These are phyloP conservation scores for Kryptolebias ocellatus DNA, from an alignment of 2,797 vertebrate genomes.

Conservation along the genomic window DNA sequence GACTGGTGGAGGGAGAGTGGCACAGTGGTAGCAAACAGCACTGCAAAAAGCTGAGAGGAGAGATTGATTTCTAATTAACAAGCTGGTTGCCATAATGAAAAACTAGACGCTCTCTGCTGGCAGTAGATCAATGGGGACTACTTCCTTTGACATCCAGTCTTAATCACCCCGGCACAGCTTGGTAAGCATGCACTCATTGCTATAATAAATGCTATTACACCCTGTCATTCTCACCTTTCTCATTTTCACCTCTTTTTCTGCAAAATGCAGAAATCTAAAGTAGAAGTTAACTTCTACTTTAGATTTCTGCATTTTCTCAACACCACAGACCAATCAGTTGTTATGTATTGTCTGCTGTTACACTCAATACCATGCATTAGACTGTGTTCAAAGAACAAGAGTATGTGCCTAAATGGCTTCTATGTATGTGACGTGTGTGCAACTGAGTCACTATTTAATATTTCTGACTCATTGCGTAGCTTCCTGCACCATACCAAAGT, in stretches of 20 bases:
- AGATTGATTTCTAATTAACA: slow-evolving; percentile 80
- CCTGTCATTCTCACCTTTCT: slow-evolving; percentile 24
- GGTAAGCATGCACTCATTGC: slow-evolving; percentile 57
- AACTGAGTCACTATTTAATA: too few relatives aligned
- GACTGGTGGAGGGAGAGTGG: slow-evolving; percentile 49
- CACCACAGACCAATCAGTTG: slow-evolving; percentile 11
- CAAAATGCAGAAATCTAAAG: too few relatives aligned
- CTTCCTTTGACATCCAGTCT: slow-evolving; percentile 67
- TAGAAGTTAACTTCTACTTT: slow-evolving; percentile 40
- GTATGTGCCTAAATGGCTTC: too few relatives aligned
- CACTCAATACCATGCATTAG: too few relatives aligned
- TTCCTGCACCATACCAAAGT: too few relatives aligned
- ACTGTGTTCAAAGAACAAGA: too few relatives aligned
- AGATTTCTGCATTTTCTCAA: slow-evolving; percentile 33
- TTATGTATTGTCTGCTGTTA: neutral
- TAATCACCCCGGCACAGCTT: slow-evolving; percentile 69
- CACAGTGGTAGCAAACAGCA: slow-evolving; percentile 26
- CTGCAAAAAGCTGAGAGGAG: slow-evolving; percentile 37
- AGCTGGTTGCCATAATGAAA: slow-evolving; percentile 73
- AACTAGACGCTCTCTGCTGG: slow-evolving; percentile 66
- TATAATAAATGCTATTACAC: slow-evolving; percentile 60
- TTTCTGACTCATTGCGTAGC: too few relatives aligned
- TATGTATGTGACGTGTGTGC: too few relatives aligned
- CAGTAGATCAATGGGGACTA: slow-evolving; percentile 71
- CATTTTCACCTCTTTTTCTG: slow-evolving; percentile 10